phyloP scores from a whole-genome alignment of 2,888 invertebrate species.

The Noctua fimbriata region DNA sequence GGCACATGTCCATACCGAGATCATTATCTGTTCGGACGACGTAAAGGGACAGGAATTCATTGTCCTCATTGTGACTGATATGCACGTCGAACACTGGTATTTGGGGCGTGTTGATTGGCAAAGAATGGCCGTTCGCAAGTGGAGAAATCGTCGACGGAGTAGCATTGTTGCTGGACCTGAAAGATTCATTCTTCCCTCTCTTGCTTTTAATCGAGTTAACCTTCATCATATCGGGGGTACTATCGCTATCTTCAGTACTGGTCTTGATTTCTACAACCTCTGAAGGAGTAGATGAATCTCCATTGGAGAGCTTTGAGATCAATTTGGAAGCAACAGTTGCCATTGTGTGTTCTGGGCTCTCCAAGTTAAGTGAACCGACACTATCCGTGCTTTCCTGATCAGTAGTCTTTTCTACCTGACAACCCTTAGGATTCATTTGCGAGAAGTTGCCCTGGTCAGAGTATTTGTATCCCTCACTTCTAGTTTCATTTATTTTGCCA shows the following conservation, averaged over 20 bases:
- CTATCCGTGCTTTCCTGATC: conserved; percentile 88
- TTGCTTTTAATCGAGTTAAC: conserved; percentile 78
- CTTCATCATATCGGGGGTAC: conserved; percentile 84
- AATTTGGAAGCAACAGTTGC: conserved; percentile 84
- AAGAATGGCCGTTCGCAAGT: conserved; percentile 85
- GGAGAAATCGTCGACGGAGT: conserved; percentile 89
- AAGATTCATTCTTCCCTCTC: conserved; percentile 82
- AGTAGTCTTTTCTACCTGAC: conserved; percentile 78
- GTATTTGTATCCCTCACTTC: conserved; percentile 80
- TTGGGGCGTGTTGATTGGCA: conserved; percentile 83
- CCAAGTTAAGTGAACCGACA: conserved; percentile 79
- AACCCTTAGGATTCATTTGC: conserved; percentile 75
- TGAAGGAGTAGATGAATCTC: conserved; percentile 86
- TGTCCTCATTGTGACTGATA: conserved; percentile 85
- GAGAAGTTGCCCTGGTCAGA: conserved; percentile 79
- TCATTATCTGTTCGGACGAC: conserved; percentile 87
- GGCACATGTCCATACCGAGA: conserved; percentile 86
- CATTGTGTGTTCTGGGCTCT: conserved; percentile 80
- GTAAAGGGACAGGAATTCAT: conserved; percentile 86
- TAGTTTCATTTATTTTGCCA: conserved; percentile 75
- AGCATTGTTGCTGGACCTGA: conserved; percentile 83
- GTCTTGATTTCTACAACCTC: conserved; percentile 74
- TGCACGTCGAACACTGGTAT: conserved; percentile 87
- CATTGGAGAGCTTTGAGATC: conserved; percentile 87
- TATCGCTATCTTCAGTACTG: conserved; percentile 76